These are phyloP conservation scores for Aporophyla lueneburgensis DNA, from an alignment of 2,888 invertebrate genomes.

Conservation along the genomic window DNA sequence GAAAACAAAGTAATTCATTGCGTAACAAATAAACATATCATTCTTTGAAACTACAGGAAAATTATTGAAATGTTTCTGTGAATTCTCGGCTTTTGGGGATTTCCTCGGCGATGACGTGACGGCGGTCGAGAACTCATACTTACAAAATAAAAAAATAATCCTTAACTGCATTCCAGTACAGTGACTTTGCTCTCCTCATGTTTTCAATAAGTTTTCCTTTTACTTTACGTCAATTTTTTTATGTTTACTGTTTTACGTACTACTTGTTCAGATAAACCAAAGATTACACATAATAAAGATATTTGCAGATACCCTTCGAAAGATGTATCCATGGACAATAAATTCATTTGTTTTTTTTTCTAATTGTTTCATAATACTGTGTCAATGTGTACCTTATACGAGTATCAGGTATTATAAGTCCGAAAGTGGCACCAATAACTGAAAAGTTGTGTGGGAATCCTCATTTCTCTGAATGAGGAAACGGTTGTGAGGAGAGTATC, in stretches of 20 bases:
- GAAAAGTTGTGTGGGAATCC: no score
- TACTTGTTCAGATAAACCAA: background rate
- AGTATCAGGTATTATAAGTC: no score
- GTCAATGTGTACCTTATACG: background rate
- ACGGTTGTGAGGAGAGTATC: no score
- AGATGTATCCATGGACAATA: no score
- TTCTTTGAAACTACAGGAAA: slow-evolving; percentile 4
- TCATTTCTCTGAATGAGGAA: no score
- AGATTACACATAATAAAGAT: background rate
- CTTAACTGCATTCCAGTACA: background rate
- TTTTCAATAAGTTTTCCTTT: background rate
- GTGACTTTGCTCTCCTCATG: background rate
- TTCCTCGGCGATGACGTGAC: background rate
- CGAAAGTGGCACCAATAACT: no score
- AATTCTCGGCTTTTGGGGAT: background rate
- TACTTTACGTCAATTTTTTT: background rate
- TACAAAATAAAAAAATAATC: background rate
- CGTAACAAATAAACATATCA: background rate
- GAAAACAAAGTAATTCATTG: background rate
- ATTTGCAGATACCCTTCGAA: no score
- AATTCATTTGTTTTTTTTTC: background rate
- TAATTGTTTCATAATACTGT: background rate
- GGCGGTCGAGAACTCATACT: background rate
- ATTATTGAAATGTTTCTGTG: background rate
- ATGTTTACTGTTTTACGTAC: background rate